Conservation (phyloP, 2,797 vertebrate genomes). For the Sebastes paucispinis region DNA sequence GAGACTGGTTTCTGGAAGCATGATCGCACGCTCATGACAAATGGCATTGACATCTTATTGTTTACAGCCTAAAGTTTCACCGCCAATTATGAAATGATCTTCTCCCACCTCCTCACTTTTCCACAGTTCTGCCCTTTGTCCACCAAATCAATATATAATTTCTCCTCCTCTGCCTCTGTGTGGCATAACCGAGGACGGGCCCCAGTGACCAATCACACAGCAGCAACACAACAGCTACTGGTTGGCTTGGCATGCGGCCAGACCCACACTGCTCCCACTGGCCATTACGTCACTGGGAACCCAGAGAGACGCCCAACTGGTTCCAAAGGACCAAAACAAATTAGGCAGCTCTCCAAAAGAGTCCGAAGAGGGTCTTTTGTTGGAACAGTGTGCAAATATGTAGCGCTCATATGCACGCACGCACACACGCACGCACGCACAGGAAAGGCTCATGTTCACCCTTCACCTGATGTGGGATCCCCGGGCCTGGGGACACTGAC, state of each 20-base stretch:
- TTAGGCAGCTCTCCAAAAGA: conserved; percentile 78
- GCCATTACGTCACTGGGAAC: conserved; percentile 77
- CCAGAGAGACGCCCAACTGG: conserved; percentile 66
- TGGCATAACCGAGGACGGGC: conserved; percentile 50
- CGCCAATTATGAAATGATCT: conserved; percentile 30
- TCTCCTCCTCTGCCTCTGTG: conserved; percentile 17
- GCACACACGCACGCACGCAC: background rate
- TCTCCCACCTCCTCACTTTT: conserved; percentile 2
- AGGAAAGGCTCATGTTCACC: background rate
- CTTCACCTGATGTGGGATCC: conserved; percentile 29
- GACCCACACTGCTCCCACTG: conserved; percentile 44
- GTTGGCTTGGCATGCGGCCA: conserved; percentile 72
- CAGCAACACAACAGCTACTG: conserved; percentile 72
- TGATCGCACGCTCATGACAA: conserved; percentile 30
- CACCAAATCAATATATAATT: conserved; percentile 44
- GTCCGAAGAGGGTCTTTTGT: conserved; percentile 72
- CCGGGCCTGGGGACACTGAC: background rate
- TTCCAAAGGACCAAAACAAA: conserved; percentile 79
- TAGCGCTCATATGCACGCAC: no score
- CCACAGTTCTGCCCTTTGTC: background rate
- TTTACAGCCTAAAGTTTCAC: conserved; percentile 29
- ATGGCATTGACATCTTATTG: conserved; percentile 28
- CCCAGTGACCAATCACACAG: conserved; percentile 62
- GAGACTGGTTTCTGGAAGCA: conserved; percentile 33
- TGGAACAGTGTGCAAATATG: conserved; percentile 38